Evolutionary conservation across 30 jellyfish, hydroid and myxozoan genomes (phyloP), one percentile per base, ranked within the genome.

Genomic region (Hydractinia echinata): DNA sequence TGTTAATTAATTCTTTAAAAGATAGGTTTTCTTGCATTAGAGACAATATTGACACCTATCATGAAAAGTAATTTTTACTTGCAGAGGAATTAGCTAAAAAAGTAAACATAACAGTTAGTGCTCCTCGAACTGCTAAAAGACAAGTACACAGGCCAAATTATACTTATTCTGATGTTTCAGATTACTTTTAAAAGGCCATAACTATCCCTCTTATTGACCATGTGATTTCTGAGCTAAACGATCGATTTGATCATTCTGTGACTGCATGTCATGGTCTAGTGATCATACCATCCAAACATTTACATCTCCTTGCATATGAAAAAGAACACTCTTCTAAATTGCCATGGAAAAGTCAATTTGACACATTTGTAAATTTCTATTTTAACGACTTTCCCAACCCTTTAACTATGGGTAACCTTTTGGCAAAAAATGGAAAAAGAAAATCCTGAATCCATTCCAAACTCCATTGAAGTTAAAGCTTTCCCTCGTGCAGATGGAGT

Each of bases 361-460:
- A 64, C 39, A 64, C 10, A 6, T 64, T 64, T 13, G 8, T 13
- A 64, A 64, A 6, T 64, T 64, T 64, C 39, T 64, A 64, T 64
- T 64, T 9, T 6, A 64, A 64, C 7, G 74, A 64, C 39, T 64
- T 64, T 13, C 74, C 74, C 8, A 6, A 64, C 18, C 74, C 74
- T n/a, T 64, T 51, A 64, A 51, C 74, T 6, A n/a, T 84, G 83
- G 93, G 64, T 19, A n/a, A 61, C 55, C 10, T 21, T 48, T n/a
- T 67, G 74, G 74, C 51, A n/a, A n/a, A 64, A 4, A 0, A 64
- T 64, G 74, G 72, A 68, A 70, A 52, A 15, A 16, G 4, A 30
- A 30, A 9, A 55, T 55, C 49, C 30, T 51, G 5, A 13, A 6
- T 7, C 74, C 19, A 64, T 64, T 13, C 74, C 74, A n/a, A 51